These are phyloP conservation scores for Orthosia incerta DNA, from an alignment of 2,888 invertebrate species.

Conservation along the genomic window DNA sequence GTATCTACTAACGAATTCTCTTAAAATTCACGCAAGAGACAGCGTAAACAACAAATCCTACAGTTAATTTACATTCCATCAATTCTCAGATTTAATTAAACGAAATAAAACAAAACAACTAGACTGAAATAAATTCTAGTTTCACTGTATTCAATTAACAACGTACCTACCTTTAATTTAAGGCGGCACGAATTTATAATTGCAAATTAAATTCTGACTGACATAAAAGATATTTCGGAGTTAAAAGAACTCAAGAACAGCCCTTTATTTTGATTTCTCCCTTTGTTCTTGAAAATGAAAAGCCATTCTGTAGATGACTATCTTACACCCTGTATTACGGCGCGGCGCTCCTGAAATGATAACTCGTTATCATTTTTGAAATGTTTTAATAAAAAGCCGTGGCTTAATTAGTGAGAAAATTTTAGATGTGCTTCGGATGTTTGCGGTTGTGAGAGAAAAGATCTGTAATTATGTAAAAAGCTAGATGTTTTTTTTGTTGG, in stretches of 20 bases:
- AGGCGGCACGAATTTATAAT: slow-evolving; percentile 64
- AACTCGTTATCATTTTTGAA: slow-evolving; percentile 71
- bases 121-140: slow-evolving; percentile 49
- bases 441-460: slow-evolving; percentile 16
- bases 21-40: slow-evolving; percentile 21
- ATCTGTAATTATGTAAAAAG: not conserved
- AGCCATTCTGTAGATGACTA: slow-evolving; percentile 79
- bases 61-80: slow-evolving; percentile 51
- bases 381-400: slow-evolving; percentile 57
- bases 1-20: slow-evolving; percentile 15
- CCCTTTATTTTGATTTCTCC: slow-evolving; percentile 83
- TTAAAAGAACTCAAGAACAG: slow-evolving; percentile 78
- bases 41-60: slow-evolving; percentile 26
- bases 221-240: slow-evolving; percentile 73
- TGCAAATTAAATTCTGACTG: slow-evolving; percentile 73
- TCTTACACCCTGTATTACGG: slow-evolving; percentile 71
- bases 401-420: slow-evolving; percentile 48
- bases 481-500: too few relatives aligned
- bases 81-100: slow-evolving; percentile 45
- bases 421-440: slow-evolving; percentile 12
- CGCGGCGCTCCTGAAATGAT: slow-evolving; percentile 65
- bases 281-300: slow-evolving; percentile 83
- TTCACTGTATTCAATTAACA: slow-evolving; percentile 47
- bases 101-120: slow-evolving; percentile 44
- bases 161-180: slow-evolving; percentile 51